Base-by-base conservation (phyloP, 1,140 invertebrate genomes). In the Belonocnema kinseyi region DNA sequence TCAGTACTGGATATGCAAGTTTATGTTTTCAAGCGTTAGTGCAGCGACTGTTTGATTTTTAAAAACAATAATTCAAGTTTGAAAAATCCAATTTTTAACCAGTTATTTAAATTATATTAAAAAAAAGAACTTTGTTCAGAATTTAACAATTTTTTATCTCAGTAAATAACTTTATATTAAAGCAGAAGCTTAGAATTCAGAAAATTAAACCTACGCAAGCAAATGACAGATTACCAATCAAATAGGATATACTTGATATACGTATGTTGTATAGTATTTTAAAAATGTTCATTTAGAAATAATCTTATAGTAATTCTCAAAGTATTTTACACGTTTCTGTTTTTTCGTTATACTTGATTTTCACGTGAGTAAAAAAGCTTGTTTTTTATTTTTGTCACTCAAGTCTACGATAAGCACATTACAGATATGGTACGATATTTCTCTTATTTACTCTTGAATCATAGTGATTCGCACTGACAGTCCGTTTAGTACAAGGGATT, bases 221-320 rank as follows among this genome's bases (percentile, higher is more conserved):
- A 79, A 83, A 75, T 81, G 80, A 81, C 80, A 53, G 75, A 78
- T 86, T 80, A 84, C 85, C 78, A 86, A 86, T 80, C 80, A 79
- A 86, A 82, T 70, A 73, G 77, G 72, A 82, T 82, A 82, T 76
- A 74, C 76, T 77, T 74, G 79, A 80, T 81, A 79, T 83, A 83
- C 81, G 70, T 82, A 66, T 14, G 16, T 12, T 40, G 72, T 80
- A 79, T 87, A 79, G 10, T 46, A 83, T 70, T 88, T 86, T 86
- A 84, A 88, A 86, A 88, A 86, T 84, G 76, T 82, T 82, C 81
- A 78, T 83, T 88, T 87, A 87, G 83, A 89, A 89, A 88, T 88
- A 83, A 81, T 77, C 84, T 88, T 88, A 46, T 46, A 46, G 40
- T 46, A 46, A 46, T 46, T 46, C 10, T 46, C 10, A 11, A 46